Evolutionary conservation across 2,888 invertebrate genomes (phyloP).

Genomic region (Eretmocerus hayati): DNA sequence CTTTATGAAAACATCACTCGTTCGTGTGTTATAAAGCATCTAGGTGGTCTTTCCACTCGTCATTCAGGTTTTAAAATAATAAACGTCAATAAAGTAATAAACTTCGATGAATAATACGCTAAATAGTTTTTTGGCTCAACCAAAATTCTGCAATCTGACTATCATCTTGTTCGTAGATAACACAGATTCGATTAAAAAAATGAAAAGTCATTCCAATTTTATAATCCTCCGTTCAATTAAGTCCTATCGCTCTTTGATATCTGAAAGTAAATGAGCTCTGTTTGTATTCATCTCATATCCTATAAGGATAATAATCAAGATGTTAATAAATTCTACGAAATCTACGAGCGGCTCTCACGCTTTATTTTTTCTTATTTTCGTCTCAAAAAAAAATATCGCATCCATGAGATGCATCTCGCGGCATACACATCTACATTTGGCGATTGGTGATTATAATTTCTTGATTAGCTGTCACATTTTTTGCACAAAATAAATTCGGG

Average conservation of each 20-base stretch:
- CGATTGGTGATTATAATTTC: constrained; percentile 21
- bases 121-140: too few species aligned
- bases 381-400: constrained; percentile 13
- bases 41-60: too few species aligned
- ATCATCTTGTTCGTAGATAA: too few species aligned
- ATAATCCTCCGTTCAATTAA: constrained; percentile 19
- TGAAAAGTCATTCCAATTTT: constrained; percentile 4
- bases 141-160: too few species aligned
- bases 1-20: too few species aligned
- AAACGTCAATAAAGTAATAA: too few species aligned
- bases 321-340: constrained; percentile 17
- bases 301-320: constrained; percentile 1
- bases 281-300: constrained; percentile 11
- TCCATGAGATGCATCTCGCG: too few species aligned
- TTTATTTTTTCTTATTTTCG: constrained; percentile 8
- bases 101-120: too few species aligned
- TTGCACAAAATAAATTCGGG: constrained; percentile 20
- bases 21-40: too few species aligned
- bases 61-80: too few species aligned
- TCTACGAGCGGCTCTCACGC: constrained; percentile 16
- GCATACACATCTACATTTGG: constrained; percentile 11
- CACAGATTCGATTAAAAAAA: too few species aligned
- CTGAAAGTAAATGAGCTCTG: constrained; percentile 12
- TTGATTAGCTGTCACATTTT: constrained; percentile 23
- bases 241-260: constrained; percentile 14